Conservation (phyloP, 2,113 vertebrate genomes). For the Antechinus flavipes region DNA sequence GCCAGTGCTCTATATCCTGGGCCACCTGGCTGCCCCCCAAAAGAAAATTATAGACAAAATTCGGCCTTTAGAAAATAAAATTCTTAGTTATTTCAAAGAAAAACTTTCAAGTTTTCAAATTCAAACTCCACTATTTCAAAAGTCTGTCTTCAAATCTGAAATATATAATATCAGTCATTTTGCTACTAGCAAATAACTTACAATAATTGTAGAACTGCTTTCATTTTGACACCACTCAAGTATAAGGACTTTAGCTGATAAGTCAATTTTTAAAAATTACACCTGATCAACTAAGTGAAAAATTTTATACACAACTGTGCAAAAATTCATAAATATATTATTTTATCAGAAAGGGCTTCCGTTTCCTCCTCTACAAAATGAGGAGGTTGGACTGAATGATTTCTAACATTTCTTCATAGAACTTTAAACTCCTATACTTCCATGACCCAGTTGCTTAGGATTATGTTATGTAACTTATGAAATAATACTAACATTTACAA, state of each 20-base stretch:
- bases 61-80: neutral
- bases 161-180: neutral
- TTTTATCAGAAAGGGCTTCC: neutral
- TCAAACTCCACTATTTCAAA: neutral
- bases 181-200: neutral
- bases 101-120: neutral
- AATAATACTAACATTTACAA: neutral
- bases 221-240: neutral
- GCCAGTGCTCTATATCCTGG: too few species aligned
- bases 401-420: neutral
- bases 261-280: neutral
- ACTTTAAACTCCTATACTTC: neutral
- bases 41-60: neutral
- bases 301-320: neutral
- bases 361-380: neutral
- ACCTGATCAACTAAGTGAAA: neutral
- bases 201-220: neutral
- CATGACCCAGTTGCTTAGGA: neutral
- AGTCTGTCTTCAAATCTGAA: neutral
- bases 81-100: neutral
- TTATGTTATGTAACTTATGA: constrained; percentile 36
- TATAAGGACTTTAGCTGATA: neutral
- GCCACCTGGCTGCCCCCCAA: too few species aligned
- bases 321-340: constrained; percentile 10
- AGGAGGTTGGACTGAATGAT: neutral